Base-by-base conservation (phyloP, 2,888 invertebrate species). In the Colostygia pectinataria region DNA sequence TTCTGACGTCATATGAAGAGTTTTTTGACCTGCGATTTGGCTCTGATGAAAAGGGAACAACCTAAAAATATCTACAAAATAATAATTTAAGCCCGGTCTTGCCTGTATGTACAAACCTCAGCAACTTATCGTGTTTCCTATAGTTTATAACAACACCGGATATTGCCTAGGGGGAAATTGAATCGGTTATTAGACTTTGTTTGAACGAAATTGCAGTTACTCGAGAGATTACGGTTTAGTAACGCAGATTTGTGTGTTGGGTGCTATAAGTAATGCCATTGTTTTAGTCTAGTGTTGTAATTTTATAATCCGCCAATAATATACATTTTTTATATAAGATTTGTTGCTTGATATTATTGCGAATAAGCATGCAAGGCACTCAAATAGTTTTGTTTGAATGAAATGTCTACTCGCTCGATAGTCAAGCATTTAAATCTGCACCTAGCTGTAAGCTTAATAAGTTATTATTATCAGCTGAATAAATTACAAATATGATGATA, bases 401-500 rank as follows among this genome's bases (percentile, higher is more conserved):
- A n/a, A n/a, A 20, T 52, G 45, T 44, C 41, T 42, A 55, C 51
- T 53, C 50, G 52, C 25, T 53, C 50, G 46, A 54, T 55, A 46
- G 46, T 57, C 55, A 55, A 65, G 59, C 48, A 14, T 24, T 48
- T 43, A 63, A 71, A 71, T 74, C 68, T 74, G n/a, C n/a, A 68
- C 69, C 45, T 78, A 77, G 72, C 63, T 67, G 52, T 65, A 74
- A 71, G 68, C 63, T 59, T 68, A n/a, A n/a, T n/a, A n/a, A n/a
- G n/a, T n/a, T n/a, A 55, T 47, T 44, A 42, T 49, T 56, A 61
- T 63, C 55, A 55, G 59, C 49, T 58, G 57, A 66, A 57, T 59
- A 48, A 66, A 60, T 65, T 66, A 63, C 65, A 68, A 66, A 51
- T 65, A 68, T 74, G 73, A 80, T 83, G 78, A 80, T 81, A 80